Evolutionary conservation across 2,797 vertebrate species (phyloP).

Genomic region (Chanos chanos): DNA sequence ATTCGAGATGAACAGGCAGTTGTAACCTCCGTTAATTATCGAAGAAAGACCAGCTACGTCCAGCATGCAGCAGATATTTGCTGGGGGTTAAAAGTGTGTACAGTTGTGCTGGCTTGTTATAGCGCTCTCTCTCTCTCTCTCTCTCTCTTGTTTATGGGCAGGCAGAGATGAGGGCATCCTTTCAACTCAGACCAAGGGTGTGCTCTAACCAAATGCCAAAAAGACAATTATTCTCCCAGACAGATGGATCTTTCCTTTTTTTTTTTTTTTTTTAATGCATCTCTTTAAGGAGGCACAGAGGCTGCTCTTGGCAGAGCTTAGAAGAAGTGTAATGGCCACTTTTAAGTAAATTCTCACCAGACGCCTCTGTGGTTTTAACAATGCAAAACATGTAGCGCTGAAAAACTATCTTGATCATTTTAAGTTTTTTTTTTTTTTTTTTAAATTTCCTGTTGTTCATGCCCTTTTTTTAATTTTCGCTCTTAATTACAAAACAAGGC

Average conservation of each 20-base stretch:
- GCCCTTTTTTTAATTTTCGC: not conserved
- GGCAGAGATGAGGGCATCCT: not conserved
- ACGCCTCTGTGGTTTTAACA: conserved; percentile 13
- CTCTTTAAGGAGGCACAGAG: conserved; percentile 8
- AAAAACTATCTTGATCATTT: conserved; percentile 21
- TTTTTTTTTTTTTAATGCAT: not conserved
- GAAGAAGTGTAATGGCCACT: conserved; percentile 19
- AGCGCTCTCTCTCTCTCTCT: not conserved
- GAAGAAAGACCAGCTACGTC: too few relatives aligned
- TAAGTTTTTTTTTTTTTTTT: conserved; percentile 2
- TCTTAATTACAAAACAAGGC: not conserved
- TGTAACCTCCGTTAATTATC: too few relatives aligned
- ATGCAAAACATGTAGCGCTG: not conserved
- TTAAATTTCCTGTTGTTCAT: conserved; percentile 13
- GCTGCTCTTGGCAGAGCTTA: conserved; percentile 25
- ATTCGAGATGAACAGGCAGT: too few relatives aligned
- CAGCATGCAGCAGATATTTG: too few relatives aligned
- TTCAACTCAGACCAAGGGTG: not conserved
- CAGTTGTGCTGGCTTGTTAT: not conserved
- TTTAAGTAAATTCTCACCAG: conserved; percentile 30
- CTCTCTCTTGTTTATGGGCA: not conserved
- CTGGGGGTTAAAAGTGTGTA: not conserved
- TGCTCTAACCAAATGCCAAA: conserved; percentile 12
- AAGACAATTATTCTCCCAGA: conserved; percentile 10
- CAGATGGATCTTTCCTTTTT: not conserved